Conservation (phyloP, 2,888 invertebrate genomes). For the Cheilosia scutellata region DNA sequence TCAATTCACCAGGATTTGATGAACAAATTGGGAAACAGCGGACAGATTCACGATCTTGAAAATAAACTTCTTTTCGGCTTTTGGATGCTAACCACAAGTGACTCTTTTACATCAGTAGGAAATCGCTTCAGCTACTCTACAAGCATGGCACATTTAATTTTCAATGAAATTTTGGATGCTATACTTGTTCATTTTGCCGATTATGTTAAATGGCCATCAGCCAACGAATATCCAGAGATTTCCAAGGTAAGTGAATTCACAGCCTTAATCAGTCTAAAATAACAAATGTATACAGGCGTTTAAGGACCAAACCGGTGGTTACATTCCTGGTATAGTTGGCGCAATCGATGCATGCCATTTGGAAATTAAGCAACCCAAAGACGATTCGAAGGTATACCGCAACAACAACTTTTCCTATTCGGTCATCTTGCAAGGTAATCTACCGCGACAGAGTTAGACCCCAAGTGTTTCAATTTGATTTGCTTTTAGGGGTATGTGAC, state of each 20-base stretch:
- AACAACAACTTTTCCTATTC: slow-evolving; percentile 2
- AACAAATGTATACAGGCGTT: slow-evolving; percentile 23
- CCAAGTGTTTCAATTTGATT: neutral
- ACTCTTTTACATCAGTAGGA: slow-evolving; percentile 17
- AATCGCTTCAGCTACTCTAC: slow-evolving; percentile 23
- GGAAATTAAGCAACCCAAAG: slow-evolving; percentile 27
- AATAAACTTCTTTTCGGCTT: slow-evolving; percentile 39
- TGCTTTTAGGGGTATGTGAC: slow-evolving; percentile 46
- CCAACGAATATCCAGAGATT: slow-evolving; percentile 38
- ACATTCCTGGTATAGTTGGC: slow-evolving; percentile 43
- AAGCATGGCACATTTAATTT: slow-evolving; percentile 19
- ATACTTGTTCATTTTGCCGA: slow-evolving; percentile 20
- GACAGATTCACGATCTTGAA: neutral
- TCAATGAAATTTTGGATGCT: slow-evolving; percentile 29
- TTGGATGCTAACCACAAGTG: slow-evolving; percentile 26
- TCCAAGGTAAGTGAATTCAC: slow-evolving; percentile 14
- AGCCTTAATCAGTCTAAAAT: neutral
- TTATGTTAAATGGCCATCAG: slow-evolving; percentile 42
- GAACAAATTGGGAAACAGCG: slow-evolving; percentile 22
- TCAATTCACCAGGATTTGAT: slow-evolving; percentile 23
- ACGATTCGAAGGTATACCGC: slow-evolving; percentile 7
- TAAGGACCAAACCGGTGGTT: slow-evolving; percentile 38
- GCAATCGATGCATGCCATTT: slow-evolving; percentile 48
- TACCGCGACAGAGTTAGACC: neutral
- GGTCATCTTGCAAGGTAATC: slow-evolving; percentile 48